Evolutionary conservation across 2,113 vertebrate genomes (phyloP), one percentile per base, ranked within the genome.

Genomic region (Platanista minor): DNA sequence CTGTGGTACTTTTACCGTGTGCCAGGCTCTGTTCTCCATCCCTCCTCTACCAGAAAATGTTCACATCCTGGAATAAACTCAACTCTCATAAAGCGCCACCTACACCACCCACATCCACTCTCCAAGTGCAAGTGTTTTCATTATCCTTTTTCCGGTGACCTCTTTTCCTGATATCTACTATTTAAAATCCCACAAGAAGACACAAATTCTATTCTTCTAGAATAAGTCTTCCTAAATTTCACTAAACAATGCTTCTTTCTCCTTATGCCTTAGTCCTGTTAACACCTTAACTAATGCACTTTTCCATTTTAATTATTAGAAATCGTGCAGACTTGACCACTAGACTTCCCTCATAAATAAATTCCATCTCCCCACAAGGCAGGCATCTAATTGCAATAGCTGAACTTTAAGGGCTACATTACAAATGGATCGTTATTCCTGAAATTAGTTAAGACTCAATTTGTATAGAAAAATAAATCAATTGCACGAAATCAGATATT

Each of bases 381-480:
- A 67, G n/a, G 2, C 15, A n/a, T 66, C 29, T 71, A 85, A 61
- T 49, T 46, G 23, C 7, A 86, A 66, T 31, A 86, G 12, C 15
- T 87, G 64, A 66, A 66, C 89, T 96, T 93, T 88, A 39, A 87
- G 31, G 43, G 3, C 71, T 90, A 83, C 62, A 59, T 57, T 94
- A 83, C 2, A 89, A 31, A 71, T 5, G 77, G 15, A 74, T 43
- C 21, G 67, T 89, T 91, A 10, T 87, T 82, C 33, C 33, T 93
- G 61, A 96, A 81, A 59, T 80, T 77, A 88, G 39, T 66, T 71
- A 91, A 82, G 66, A 31, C 5, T 71, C 61, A 62, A 54, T 72
- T 95, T 88, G 31, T 86, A 18, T 91, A 89, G 61, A 77, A 85
- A 74, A 87, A 93, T 94, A 89, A 72, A 61, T 25, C 49, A 95